Percentiles rank a stretch among this genome's conserved stretches.
Evolutionary conservation across 2,888 invertebrate species (phyloP).

Genomic region (Erebia ligea): DNA sequence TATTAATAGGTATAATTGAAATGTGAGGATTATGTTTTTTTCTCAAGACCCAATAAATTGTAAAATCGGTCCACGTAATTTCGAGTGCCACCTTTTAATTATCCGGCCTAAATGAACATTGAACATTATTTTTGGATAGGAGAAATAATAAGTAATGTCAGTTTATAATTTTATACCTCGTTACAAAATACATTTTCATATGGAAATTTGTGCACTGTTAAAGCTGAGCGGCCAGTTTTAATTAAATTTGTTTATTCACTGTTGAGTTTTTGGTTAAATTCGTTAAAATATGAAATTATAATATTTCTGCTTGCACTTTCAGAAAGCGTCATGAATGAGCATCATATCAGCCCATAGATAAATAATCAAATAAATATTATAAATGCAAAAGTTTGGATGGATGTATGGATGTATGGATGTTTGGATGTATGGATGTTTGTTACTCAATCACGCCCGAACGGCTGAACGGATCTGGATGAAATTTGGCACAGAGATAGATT

Average conservation of each 20-base stretch:
- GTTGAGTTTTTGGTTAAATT: background rate
- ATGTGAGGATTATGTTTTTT: no score
- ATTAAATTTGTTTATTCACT: background rate
- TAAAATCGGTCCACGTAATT: background rate
- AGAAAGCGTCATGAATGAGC: background rate
- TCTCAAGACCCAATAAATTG: background rate
- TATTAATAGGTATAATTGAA: no score
- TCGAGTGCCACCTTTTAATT: background rate
- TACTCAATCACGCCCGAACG: no score
- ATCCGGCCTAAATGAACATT: background rate
- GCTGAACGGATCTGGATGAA: no score
- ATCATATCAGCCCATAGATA: background rate
- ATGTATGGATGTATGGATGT: no score
- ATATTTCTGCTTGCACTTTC: background rate
- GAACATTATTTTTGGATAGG: background rate
- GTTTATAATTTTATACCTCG: background rate
- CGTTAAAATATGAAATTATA: background rate
- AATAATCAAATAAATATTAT: no score
- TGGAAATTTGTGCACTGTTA: background rate
- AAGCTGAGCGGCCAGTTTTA: background rate
- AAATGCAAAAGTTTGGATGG: no score
- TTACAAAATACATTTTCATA: background rate
- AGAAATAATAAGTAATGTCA: background rate
- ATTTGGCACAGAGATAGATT: no score
- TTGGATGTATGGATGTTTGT: no score